A percentile compares a stretch with the other conserved stretches of the same genome.
phyloP scores from a whole-genome alignment of 2,113 vertebrate species.

The Sigmodon hispidus region DNA sequence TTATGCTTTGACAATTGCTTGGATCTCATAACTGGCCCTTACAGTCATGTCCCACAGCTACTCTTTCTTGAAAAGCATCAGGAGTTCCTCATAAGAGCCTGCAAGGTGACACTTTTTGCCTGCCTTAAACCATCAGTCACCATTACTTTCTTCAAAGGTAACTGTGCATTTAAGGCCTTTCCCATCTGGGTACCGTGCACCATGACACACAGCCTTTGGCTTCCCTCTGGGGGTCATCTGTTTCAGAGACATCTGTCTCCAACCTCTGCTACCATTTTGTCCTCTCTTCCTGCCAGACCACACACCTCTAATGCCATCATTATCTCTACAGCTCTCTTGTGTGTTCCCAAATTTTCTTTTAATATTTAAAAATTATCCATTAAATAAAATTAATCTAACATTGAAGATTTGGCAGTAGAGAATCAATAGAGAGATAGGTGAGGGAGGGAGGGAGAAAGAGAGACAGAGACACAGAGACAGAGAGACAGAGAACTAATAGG shows the following conservation, averaged over 20 bases:
- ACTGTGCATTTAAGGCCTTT: neutral
- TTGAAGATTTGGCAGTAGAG: neutral
- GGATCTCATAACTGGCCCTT: neutral
- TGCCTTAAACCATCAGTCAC: neutral
- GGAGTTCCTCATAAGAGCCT: constrained; percentile 8
- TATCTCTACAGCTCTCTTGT: neutral
- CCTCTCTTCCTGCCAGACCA: too few species aligned
- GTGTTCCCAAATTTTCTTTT: neutral
- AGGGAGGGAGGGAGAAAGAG: too few species aligned
- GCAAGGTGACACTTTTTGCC: neutral
- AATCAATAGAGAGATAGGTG: too few species aligned
- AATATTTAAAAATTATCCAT: neutral
- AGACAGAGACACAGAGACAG: neutral
- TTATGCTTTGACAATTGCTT: constrained; percentile 33
- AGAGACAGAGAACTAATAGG: neutral
- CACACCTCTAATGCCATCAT: neutral
- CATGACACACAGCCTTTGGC: neutral
- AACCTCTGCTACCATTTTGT: neutral
- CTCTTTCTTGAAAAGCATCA: constrained; percentile 29
- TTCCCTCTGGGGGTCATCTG: neutral
- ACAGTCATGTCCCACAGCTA: too few species aligned
- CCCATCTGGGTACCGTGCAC: neutral
- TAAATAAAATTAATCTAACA: constrained; percentile 1
- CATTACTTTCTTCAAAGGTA: constrained; percentile 15
- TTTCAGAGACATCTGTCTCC: neutral